Conservation (phyloP, 2,797 vertebrate genomes). For the Triplophysa bombifrons region DNA sequence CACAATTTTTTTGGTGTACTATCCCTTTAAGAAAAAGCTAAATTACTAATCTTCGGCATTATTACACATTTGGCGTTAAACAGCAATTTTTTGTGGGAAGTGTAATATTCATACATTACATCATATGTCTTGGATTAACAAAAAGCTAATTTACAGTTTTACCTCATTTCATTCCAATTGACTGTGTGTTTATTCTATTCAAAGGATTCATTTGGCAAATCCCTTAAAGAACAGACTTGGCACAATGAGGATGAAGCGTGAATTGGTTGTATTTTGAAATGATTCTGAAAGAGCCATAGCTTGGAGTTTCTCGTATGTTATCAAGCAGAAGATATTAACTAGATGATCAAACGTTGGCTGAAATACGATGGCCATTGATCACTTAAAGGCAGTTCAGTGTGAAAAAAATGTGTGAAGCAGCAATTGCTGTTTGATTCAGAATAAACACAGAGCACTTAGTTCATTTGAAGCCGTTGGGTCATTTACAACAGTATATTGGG, state of each 20-base stretch:
- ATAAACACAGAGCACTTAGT: too few species aligned
- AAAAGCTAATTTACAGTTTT: background rate
- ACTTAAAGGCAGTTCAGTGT: background rate
- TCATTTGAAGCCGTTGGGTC: too few species aligned
- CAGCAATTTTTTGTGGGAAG: too few species aligned
- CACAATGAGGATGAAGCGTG: background rate
- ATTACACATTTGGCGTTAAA: background rate
- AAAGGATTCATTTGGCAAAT: slow-evolving; percentile 13
- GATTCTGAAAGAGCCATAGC: background rate
- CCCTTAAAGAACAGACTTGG: background rate
- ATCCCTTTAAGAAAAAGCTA: too few species aligned
- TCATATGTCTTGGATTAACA: too few species aligned
- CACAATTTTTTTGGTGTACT: too few species aligned
- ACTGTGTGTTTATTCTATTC: background rate
- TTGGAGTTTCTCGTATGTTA: background rate
- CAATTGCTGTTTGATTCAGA: too few species aligned
- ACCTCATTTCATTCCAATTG: background rate
- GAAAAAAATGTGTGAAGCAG: background rate
- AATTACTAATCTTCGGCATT: too few species aligned
- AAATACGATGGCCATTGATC: background rate
- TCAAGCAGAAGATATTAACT: background rate
- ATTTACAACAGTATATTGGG: too few species aligned
- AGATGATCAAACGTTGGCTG: background rate
- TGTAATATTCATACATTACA: too few species aligned
- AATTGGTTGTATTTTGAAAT: background rate